phyloP scores from a whole-genome alignment of 1,140 invertebrate species.

The Dendrolimus punctatus region DNA sequence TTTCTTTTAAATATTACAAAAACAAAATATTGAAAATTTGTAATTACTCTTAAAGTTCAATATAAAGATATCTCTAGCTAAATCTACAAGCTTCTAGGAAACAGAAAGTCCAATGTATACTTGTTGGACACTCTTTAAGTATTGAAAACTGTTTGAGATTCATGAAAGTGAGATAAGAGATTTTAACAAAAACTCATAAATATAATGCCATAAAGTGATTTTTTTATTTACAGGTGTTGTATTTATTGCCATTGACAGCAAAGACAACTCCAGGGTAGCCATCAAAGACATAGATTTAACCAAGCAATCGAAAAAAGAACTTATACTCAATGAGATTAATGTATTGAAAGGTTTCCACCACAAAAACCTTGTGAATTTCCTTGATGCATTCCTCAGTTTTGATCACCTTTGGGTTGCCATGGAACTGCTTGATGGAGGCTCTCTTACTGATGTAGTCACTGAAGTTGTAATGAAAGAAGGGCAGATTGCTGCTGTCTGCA shows the following conservation, averaged over 20 bases:
- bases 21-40: no score
- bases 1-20: no score
- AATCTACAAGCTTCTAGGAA: no score
- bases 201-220: background rate
- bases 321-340: conserved; percentile 96
- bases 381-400: conserved; percentile 91
- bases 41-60: no score
- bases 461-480: conserved; percentile 98
- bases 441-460: conserved; percentile 97
- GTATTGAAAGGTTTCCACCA: conserved; percentile 95
- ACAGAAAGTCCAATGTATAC: no score
- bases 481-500: conserved; percentile 96
- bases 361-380: conserved; percentile 97
- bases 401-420: conserved; percentile 96
- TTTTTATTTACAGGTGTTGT: conserved; percentile 81
- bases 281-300: conserved; percentile 97
- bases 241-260: conserved; percentile 89
- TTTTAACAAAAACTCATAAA: background rate
- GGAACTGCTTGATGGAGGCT: conserved; percentile 96
- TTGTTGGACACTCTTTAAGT: no score
- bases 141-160: no score
- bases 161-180: background rate
- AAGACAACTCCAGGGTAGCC: conserved; percentile 86
- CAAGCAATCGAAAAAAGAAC: conserved; percentile 94
- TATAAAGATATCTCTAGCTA: no score